Evolutionary conservation across 2,888 invertebrate species (phyloP).

Genomic region (Congeria kusceri): DNA sequence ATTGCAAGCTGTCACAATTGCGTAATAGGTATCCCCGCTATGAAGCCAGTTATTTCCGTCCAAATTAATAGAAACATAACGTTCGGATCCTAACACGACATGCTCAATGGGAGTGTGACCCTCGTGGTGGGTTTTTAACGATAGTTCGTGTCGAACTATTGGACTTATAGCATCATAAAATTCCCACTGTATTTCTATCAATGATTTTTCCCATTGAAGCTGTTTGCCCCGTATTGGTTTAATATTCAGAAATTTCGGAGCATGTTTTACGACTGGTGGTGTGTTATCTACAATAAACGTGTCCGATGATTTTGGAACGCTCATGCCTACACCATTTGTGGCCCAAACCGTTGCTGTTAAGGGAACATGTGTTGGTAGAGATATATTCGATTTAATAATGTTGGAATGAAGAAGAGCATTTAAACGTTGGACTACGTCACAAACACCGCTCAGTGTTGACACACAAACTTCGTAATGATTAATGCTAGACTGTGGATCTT

Average conservation of each 20-base stretch:
- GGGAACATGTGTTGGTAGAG: constrained; percentile 21
- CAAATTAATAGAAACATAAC: constrained; percentile 41
- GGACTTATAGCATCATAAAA: constrained; percentile 60
- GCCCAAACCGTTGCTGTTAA: constrained; percentile 47
- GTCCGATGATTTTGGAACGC: constrained; percentile 29
- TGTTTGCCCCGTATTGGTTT: neutral
- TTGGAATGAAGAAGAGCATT: neutral
- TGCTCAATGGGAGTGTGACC: constrained; percentile 56
- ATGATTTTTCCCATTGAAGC: constrained; percentile 58
- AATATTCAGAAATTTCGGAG: constrained; percentile 10
- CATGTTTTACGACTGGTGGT: constrained; percentile 28
- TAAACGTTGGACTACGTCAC: no score
- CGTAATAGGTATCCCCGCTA: constrained; percentile 60
- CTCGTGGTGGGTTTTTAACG: constrained; percentile 54
- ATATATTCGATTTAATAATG: constrained; percentile 32
- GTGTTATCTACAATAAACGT: constrained; percentile 43
- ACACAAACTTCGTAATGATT: no score
- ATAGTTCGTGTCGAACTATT: constrained; percentile 43
- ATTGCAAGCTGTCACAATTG: constrained; percentile 62
- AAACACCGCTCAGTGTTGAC: no score
- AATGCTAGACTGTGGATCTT: no score
- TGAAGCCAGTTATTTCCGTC: constrained; percentile 41
- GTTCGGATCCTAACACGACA: constrained; percentile 42
- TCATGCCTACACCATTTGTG: constrained; percentile 46
- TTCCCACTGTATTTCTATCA: constrained; percentile 45